Percentiles rank a stretch among this genome's conserved stretches.
These are phyloP conservation scores for Alligator mississippiensis DNA, from an alignment of 2,113 vertebrate genomes.

Conservation along the genomic window DNA sequence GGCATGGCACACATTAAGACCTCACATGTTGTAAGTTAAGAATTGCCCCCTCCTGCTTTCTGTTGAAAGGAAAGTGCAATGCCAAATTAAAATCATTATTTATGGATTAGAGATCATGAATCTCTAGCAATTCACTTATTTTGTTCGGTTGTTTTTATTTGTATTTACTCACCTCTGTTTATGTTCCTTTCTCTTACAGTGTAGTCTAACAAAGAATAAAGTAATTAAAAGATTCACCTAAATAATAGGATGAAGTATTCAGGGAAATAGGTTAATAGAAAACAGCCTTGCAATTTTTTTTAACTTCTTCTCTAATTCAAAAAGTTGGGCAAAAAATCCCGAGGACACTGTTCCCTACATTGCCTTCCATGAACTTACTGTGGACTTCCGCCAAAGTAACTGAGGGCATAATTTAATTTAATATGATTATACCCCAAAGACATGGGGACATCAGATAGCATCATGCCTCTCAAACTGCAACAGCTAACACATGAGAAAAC, in stretches of 20 bases:
- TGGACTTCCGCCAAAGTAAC: neutral
- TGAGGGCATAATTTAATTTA: neutral
- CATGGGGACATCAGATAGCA: neutral
- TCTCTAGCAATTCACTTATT: neutral
- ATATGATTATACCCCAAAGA: neutral
- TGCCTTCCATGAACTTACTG: neutral
- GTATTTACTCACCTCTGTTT: neutral
- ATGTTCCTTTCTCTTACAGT: neutral
- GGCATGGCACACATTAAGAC: neutral
- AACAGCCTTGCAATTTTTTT: neutral
- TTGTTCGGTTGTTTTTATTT: conserved; percentile 3
- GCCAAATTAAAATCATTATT: neutral
- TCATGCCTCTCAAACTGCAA: neutral
- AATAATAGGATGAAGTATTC: neutral
- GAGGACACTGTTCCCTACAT: neutral
- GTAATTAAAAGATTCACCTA: neutral
- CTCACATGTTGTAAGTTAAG: neutral
- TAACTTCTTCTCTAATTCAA: neutral
- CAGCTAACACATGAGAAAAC: neutral
- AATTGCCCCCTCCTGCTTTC: too few species aligned
- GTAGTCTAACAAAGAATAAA: neutral
- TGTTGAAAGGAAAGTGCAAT: too few species aligned
- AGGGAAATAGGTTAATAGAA: neutral
- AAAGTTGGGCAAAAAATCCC: neutral
- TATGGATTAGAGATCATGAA: neutral